phyloP scores from a whole-genome alignment of 2,797 vertebrate genomes.

The Furcifer pardalis region DNA sequence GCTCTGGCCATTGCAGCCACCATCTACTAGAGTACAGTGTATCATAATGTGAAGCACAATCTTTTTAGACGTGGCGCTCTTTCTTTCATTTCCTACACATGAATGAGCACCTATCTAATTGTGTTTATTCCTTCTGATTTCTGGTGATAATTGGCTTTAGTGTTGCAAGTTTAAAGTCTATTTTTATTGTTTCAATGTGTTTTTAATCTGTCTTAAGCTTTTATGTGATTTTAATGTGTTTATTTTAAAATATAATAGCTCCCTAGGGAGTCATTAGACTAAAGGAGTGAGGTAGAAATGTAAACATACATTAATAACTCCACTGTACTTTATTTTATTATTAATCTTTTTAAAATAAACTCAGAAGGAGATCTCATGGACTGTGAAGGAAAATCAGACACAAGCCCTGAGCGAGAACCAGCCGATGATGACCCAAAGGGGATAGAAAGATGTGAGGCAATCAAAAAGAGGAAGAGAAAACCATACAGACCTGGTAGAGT shows the following conservation, averaged over 20 bases:
- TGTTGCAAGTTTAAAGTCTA: background rate
- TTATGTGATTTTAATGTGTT: background rate
- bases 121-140: background rate
- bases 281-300: background rate
- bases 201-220: background rate
- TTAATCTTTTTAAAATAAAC: conserved; percentile 55
- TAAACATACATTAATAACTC: background rate
- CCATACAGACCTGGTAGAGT: conserved; percentile 95
- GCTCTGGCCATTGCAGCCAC: background rate
- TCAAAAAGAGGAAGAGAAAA: conserved; percentile 98
- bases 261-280: background rate
- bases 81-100: background rate
- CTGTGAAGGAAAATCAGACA: conserved; percentile 96
- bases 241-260: background rate
- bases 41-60: background rate
- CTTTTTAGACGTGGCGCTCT: background rate
- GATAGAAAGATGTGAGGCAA: conserved; percentile 80
- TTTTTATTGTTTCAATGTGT: background rate
- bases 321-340: background rate
- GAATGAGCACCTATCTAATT: background rate
- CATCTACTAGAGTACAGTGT: background rate
- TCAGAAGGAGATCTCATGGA: conserved; percentile 94
- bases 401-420: conserved; percentile 93
- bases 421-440: conserved; percentile 93
- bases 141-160: background rate